These are phyloP conservation scores for Leptestheria dahalacensis DNA, from an alignment of 1,140 invertebrate genomes.

Conservation along the genomic window DNA sequence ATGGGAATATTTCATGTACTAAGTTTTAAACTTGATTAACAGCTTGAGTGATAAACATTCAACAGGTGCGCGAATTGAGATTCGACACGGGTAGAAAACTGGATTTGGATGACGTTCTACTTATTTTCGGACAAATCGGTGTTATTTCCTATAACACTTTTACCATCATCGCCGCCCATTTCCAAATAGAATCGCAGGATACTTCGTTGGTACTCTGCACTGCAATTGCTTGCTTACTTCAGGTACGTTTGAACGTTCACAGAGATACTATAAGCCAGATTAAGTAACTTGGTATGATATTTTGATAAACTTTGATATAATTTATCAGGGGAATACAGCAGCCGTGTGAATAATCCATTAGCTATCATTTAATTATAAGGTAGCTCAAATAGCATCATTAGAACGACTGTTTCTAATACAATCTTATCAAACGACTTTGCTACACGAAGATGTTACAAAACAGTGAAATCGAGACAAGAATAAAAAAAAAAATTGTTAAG, in stretches of 20 bases:
- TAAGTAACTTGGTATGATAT: too few species aligned
- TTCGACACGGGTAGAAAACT: conserved; percentile 69
- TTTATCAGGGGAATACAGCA: too few species aligned
- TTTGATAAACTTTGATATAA: too few species aligned
- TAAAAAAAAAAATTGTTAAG: too few species aligned
- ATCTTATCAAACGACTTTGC: too few species aligned
- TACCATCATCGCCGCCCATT: conserved; percentile 74
- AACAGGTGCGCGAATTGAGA: conserved; percentile 52
- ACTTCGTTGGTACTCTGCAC: conserved; percentile 68
- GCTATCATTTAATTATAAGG: too few species aligned
- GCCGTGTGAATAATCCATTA: too few species aligned
- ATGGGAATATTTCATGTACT: conserved; percentile 2
- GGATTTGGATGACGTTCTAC: conserved; percentile 79
- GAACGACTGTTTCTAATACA: too few species aligned
- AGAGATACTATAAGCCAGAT: neutral
- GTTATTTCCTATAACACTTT: conserved; percentile 75
- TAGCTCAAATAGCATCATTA: too few species aligned
- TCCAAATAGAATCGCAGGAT: conserved; percentile 62
- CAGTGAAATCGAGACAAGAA: too few species aligned
- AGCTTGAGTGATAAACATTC: neutral
- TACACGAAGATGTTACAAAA: too few species aligned
- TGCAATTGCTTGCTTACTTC: conserved; percentile 58
- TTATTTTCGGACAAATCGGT: conserved; percentile 67
- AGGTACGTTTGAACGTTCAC: conserved; percentile 31
- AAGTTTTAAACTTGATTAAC: too few species aligned